A percentile compares a stretch with the other conserved stretches of the same genome.
Evolutionary conservation across 2,888 invertebrate genomes (phyloP).

Genomic region (Eilema depressum): DNA sequence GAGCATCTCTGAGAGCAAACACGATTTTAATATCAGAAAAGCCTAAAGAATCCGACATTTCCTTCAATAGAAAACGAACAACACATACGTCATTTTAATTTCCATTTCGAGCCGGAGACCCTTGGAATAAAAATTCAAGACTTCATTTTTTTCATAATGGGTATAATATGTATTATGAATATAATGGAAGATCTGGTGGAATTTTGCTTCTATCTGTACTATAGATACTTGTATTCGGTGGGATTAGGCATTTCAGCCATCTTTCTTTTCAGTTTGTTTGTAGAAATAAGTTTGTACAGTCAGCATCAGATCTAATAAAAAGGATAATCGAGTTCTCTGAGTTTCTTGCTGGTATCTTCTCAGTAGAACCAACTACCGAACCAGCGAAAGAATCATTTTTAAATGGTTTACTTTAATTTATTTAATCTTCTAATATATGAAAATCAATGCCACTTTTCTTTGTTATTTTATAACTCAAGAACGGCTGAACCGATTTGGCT

Average conservation of each 20-base stretch:
- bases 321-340: too few relatives aligned
- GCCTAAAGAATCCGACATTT: constrained; percentile 2
- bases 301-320: too few relatives aligned
- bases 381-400: too few relatives aligned
- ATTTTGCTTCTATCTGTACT: not conserved
- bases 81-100: constrained; percentile 13
- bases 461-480: too few relatives aligned
- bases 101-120: constrained; percentile 5
- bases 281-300: too few relatives aligned
- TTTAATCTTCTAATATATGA: too few relatives aligned
- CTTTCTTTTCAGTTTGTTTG: not conserved
- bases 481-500: too few relatives aligned
- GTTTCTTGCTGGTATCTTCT: too few relatives aligned
- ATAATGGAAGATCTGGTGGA: not conserved
- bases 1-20: not conserved
- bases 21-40: constrained; percentile 8
- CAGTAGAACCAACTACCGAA: too few relatives aligned
- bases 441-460: too few relatives aligned
- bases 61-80: constrained; percentile 9
- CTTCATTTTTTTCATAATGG: constrained; percentile 15
- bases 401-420: too few relatives aligned
- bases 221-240: not conserved
- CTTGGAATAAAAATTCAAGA: constrained; percentile 9
- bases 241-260: too few relatives aligned
- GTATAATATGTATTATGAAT: constrained; percentile 10